Base-by-base conservation (phyloP, 2,888 invertebrate genomes). In the Incurvaria masculella region DNA sequence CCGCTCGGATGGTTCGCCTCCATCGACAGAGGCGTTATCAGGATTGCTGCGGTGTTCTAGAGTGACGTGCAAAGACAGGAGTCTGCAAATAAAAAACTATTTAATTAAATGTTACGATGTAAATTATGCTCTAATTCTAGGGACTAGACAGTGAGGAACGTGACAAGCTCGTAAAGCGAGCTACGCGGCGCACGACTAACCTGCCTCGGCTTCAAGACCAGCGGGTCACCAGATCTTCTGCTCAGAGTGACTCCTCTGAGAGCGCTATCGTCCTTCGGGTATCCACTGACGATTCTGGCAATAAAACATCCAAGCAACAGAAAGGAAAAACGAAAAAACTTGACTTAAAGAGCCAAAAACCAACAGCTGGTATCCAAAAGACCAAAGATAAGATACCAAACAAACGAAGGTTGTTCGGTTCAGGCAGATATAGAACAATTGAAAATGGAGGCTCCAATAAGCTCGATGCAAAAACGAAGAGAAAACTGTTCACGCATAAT, bases 221-320 rank as follows among this genome's bases (percentile, higher is more conserved):
- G 14, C 18, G 41, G 4, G 41, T 41, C 11, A 41, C 41, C 10
- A 41, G 41, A 20, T 41, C 41, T 14, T 16, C 19, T 5, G 41
- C 41, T 21, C 21, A 20, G 3, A 16, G 17, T n/a, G 23, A 44
- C 6, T 44, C 44, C 21, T 21, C 11, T 16, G 21, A 44, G 14
- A 41, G 18, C 6, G 8, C 8, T 33, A 4, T 33, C 3, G 33
- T 33, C 3, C n/a, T 45, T 11, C 20, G 21, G 11, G 17, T 45
- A 26, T 45, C 45, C 26, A 21, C 45, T 2, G 45, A 45, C 18
- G 23, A 26, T 45, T 45, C 45, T 10, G 18, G 45, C 4, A n/a
- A 26, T 6, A 8, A 20, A 19, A 16, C 18, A 43, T 10, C 10
- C 10, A 21, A 43, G 20, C 17, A 43, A 19, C 14, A 6, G 27